These are phyloP conservation scores for Bembecia ichneumoniformis DNA, from an alignment of 2,888 invertebrate genomes.

Conservation along the genomic window DNA sequence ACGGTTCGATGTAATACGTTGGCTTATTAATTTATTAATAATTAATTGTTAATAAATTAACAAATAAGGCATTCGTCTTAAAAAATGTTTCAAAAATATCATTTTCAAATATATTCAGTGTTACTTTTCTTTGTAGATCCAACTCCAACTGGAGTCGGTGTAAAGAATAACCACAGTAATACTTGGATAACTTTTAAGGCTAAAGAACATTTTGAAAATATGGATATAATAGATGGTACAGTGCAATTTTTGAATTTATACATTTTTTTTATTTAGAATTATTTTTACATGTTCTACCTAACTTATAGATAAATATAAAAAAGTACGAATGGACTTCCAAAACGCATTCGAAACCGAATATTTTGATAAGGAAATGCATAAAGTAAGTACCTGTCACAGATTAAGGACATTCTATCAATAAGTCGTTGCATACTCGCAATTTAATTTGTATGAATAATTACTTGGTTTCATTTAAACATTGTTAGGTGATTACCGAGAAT, in stretches of 20 bases:
- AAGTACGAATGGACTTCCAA: slow-evolving; percentile 19
- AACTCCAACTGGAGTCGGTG: background rate
- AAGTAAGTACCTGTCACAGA: slow-evolving; percentile 23
- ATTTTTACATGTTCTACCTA: no score
- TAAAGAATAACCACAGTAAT: background rate
- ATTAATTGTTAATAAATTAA: no score
- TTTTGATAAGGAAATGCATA: slow-evolving; percentile 30
- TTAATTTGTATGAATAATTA: slow-evolving; percentile 4
- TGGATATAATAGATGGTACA: background rate
- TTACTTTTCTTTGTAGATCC: background rate
- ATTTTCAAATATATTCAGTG: background rate
- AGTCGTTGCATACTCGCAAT: slow-evolving; percentile 2
- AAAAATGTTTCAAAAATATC: no score
- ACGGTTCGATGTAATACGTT: no score
- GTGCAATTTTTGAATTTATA: no score
- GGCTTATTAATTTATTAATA: no score
- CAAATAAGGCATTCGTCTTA: no score
- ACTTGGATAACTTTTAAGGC: background rate
- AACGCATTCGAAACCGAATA: slow-evolving; percentile 12
- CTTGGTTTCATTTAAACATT: background rate
- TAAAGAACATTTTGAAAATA: background rate
- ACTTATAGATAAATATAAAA: slow-evolving; percentile 25
- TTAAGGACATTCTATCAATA: no score
- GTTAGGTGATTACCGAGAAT: slow-evolving; percentile 20
- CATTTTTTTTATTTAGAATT: no score